These are phyloP conservation scores for Misgurnus mizolepis DNA, from an alignment of 2,113 vertebrate genomes.

Conservation along the genomic window DNA sequence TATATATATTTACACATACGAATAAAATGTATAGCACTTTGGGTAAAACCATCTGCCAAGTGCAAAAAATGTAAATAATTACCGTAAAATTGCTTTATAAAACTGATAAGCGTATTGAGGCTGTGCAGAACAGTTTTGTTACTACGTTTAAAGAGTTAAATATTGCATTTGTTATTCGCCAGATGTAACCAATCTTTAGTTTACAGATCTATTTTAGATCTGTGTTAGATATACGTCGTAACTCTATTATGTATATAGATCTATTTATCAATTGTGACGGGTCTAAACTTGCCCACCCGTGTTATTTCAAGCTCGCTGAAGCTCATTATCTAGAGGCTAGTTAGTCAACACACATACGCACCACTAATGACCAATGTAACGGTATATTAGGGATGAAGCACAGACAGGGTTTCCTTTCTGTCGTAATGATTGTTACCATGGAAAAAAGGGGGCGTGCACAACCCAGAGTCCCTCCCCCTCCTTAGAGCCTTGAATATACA, in stretches of 20 bases:
- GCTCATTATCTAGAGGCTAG: constrained; percentile 18
- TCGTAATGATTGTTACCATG: constrained; percentile 38
- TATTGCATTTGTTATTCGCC: too few relatives aligned
- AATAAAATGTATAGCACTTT: too few relatives aligned
- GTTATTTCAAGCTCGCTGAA: constrained; percentile 23
- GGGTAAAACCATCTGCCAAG: too few relatives aligned
- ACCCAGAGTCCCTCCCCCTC: background rate
- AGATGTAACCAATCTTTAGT: too few relatives aligned
- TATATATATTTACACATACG: too few relatives aligned
- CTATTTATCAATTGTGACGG: background rate
- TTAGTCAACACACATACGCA: constrained; percentile 4
- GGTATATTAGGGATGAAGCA: constrained; percentile 20
- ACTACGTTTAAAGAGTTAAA: too few relatives aligned
- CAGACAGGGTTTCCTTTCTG: background rate
- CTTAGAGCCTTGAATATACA: constrained; percentile 1
- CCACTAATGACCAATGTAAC: constrained; percentile 30
- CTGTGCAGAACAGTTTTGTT: background rate
- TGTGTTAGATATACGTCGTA: too few relatives aligned
- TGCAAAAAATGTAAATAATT: too few relatives aligned
- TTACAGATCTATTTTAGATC: too few relatives aligned
- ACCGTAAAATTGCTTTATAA: too few relatives aligned
- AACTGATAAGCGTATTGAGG: too few relatives aligned
- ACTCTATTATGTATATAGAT: background rate
- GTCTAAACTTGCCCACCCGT: constrained; percentile 9
- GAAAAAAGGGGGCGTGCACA: constrained; percentile 13